A percentile compares a stretch with the other conserved stretches of the same genome.
These are phyloP conservation scores for Eospalax fontanierii DNA, from an alignment of 2,797 vertebrate species.

Conservation along the genomic window DNA sequence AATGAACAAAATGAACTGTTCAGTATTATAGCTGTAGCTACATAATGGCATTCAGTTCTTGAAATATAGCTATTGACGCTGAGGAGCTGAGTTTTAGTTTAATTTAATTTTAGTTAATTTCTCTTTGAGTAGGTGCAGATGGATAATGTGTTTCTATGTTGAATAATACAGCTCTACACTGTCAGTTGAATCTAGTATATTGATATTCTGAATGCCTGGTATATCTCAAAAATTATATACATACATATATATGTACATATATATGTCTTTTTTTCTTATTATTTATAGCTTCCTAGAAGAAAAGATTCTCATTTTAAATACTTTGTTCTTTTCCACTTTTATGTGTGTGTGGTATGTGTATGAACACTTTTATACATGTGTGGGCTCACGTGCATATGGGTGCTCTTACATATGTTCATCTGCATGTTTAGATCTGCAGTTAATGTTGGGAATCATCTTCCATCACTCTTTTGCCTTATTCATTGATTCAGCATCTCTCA, in stretches of 20 bases:
- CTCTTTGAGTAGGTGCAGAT: constrained; percentile 25
- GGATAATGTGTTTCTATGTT: not conserved
- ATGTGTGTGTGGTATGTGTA: not conserved
- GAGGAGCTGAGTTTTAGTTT: constrained; percentile 21
- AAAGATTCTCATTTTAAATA: constrained; percentile 8
- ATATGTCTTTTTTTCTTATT: not conserved
- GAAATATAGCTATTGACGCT: constrained; percentile 6
- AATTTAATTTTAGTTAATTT: constrained; percentile 56
- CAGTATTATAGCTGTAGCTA: not conserved
- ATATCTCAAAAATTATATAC: not conserved
- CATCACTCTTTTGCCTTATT: not conserved
- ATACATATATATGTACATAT: not conserved
- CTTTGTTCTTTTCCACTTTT: not conserved
- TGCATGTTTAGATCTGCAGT: not conserved
- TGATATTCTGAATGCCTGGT: constrained; percentile 10
- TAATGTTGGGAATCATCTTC: not conserved
- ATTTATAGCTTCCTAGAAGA: not conserved
- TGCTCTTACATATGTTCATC: not conserved
- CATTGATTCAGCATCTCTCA: not conserved
- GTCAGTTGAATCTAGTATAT: not conserved
- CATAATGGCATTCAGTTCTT: not conserved
- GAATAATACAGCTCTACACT: not conserved
- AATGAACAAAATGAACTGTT: not conserved
- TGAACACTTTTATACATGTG: not conserved
- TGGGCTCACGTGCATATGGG: not conserved